A percentile compares a stretch with the other conserved stretches of the same genome.
phyloP scores from a whole-genome alignment of 1,140 invertebrate genomes.

The Neocloeon triangulifer region DNA sequence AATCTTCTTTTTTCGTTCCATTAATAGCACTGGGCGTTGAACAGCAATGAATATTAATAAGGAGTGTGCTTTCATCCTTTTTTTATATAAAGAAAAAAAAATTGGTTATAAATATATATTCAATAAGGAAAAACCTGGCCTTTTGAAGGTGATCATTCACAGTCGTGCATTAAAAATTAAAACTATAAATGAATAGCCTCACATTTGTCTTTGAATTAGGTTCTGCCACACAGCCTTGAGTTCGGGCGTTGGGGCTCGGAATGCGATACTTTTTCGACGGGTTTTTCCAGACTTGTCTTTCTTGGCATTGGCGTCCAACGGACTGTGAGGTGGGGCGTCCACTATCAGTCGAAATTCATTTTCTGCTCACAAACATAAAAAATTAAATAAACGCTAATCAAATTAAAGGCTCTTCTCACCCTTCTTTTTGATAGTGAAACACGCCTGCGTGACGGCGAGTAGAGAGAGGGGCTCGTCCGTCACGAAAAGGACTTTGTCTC shows the following conservation, averaged over 20 bases:
- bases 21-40: too few relatives aligned
- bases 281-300: too few relatives aligned
- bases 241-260: slow-evolving; percentile 56
- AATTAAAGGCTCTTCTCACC: slow-evolving; percentile 30
- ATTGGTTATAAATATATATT: too few relatives aligned
- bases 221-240: slow-evolving; percentile 75
- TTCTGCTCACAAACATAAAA: slow-evolving; percentile 3
- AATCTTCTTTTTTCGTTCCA: too few relatives aligned
- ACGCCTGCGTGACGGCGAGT: slow-evolving; percentile 50
- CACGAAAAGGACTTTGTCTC: slow-evolving; percentile 62
- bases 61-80: too few relatives aligned
- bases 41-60: too few relatives aligned
- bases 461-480: slow-evolving; percentile 63
- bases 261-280: slow-evolving; percentile 22
- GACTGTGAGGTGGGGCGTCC: slow-evolving; percentile 24
- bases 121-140: not conserved
- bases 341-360: slow-evolving; percentile 34
- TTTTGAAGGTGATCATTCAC: too few relatives aligned
- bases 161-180: too few relatives aligned
- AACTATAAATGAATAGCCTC: too few relatives aligned
- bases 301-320: slow-evolving; percentile 26
- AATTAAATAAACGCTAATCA: too few relatives aligned
- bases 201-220: slow-evolving; percentile 68
- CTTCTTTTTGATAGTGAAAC: slow-evolving; percentile 64
- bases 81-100: too few relatives aligned